Base-by-base conservation (phyloP, 2,888 invertebrate genomes). In the Copidosoma aretas region DNA sequence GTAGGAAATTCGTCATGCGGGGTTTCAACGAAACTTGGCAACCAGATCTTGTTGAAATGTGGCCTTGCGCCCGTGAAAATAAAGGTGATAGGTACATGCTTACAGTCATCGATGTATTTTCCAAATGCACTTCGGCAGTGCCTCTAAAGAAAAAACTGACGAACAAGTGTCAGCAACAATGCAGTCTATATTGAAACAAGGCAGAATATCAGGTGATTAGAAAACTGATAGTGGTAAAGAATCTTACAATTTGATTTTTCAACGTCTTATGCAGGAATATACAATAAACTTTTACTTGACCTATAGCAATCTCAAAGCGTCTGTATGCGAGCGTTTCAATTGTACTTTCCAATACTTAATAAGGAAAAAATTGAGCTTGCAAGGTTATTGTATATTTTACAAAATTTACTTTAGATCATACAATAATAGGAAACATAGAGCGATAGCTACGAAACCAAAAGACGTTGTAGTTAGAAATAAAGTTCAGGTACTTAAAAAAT, bases 81-180 rank as follows among this genome's bases (percentile, higher is more conserved):
- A 79, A 77, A 21, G 77, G 76, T 3, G 77, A 73, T 68, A 77
- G 77, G 66, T 82, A 77, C 64, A 71, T 84, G 54, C 72, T 84
- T 64, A 77, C 79, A 14, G 75, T 82, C 12, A 84, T 83, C 58
- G 66, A 73, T 56, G 58, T 60, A 14, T 71, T 82, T 74, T 82
- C 81, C 3, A 84, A 84, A 76, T 84, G 74, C 76, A 76, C 80
- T 4, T 84, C 66, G 66, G 68, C 71, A 53, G 59, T 71, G 17
- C 68, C 70, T 2, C n/a, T 70, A 3, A 73, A 70, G 22, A 62
- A 1, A 70, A 72, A 63, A 71, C 21, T 61, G 79, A 68, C 21
- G 60, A 70, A 53, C 77, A 80, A 65, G 77, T 81, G 15, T 71
- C 74, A 10, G 56, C 58, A 10, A 76, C 77, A 10, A 77, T 75